Base-by-base conservation (phyloP, 1,140 invertebrate genomes). In the Leptoteleia sp. region DNA sequence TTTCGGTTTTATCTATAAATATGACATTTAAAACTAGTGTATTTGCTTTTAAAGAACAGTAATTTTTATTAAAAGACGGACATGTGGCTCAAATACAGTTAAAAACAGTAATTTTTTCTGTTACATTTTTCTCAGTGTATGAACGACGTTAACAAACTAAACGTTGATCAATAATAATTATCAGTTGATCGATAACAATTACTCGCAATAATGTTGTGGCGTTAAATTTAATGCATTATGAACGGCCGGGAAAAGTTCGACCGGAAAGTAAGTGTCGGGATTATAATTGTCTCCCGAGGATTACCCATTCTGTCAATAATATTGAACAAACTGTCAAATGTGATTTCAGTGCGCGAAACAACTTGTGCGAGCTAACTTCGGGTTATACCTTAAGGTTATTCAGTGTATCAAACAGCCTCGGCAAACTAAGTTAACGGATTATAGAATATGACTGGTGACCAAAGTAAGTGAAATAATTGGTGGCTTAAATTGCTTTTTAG, bases 311-410 rank as follows among this genome's bases (percentile, higher is more conserved):
- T 50, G 59, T 73, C 70, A 73, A 73, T 65, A 75, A 76, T 76
- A 67, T 76, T 54, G 72, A 76, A 67, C 33, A 61, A 61, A 67
- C 62, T 76, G 47, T 76, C 61, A 67, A 76, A 76, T 54, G 54
- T 35, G 40, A 65, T 76, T 67, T 59, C 33, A 55, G 70, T 62
- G 68, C 62, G 68, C 35, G 45, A 52, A 65, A 61, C 37, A 54
- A 67, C 72, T 76, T 75, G 52, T 50, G 19, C 47, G 54, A 54
- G 52, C 47, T 12, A 73, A 65, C 45, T 75, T 67, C 12, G 12
- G 47, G 40, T 61, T 76, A 61, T 67, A 67, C 54, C 37, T 61
- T 61, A 47, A 76, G 45, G 52, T 67, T 61, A 64, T 17, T 52
- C 62, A 67, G 72, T 76, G 22, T 61, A 33, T 38, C 16, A 38